Base-by-base conservation (phyloP, 1,140 invertebrate genomes). In the Drosophila varians region DNA sequence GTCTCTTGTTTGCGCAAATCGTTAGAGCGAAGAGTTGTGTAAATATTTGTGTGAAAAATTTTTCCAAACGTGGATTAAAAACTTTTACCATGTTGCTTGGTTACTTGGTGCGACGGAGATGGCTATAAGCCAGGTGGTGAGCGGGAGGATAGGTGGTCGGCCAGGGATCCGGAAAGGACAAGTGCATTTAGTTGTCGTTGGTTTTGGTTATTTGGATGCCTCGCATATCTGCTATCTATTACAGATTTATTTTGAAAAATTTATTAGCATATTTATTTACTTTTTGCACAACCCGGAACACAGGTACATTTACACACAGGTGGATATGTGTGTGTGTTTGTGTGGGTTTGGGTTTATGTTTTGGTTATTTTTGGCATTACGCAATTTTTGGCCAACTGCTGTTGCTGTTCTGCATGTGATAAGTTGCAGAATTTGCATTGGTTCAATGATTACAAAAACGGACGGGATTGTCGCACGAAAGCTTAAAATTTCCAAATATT, bases 41-140 rank as follows among this genome's bases (percentile, higher is more conserved):
- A 84, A 84, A 84, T 84, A 84, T 84, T 84, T 84, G 80, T 84
- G 80, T 84, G 80, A 84, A 84, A 79, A 84, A 84, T 86, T 86
- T 86, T 84, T 84, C 78, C 75, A 56, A 84, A 84, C 80, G 80
- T 84, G 80, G 80, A 84, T 84, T 84, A 84, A 84, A 84, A 84
- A 84, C 80, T 84, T 84, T 84, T 86, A 53, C 75, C 80, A 76
- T 76, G 75, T 77, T 68, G 73, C 77, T 74, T 77, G 74, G 77
- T 74, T 74, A 77, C 71, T n/a, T n/a, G 74, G 64, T 73, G 74
- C 45, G 31, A 79, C 55, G 52, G 69, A 52, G 64, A 70, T 55
- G 55, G 57, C 18, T 14, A n/a, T 26, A 7, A 14, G 8, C 12
- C 4, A 23, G 25, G 21, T 9, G 19, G 3, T 14, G 12, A 2